Evolutionary conservation across 2,888 invertebrate genomes (phyloP), one percentile per base, ranked within the genome.

Genomic region (Tinea pellionella): DNA sequence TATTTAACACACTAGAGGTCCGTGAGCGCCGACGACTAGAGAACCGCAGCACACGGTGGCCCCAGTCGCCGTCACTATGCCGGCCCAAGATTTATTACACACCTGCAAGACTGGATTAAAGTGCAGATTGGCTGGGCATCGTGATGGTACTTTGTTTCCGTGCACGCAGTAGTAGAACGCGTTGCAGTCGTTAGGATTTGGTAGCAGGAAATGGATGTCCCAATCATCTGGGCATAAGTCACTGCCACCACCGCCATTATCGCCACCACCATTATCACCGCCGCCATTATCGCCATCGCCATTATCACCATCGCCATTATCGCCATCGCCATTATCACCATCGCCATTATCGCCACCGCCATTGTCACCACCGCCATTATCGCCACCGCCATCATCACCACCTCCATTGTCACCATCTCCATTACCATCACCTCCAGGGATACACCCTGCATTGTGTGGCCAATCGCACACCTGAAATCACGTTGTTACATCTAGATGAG

Each of bases 141-240:
- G 57, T 13, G 65, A 65, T 56, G 66, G 65, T 0, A 68, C 66
- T 24, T 64, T 65, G 8, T 47, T 16, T 47, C 47, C 47, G 13
- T 47, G 61, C 0, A 67, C 65, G 56, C 76, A 76, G 15, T 69
- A 66, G 62, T 75, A 75, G 67, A 70, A 75, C 18, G 66, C 67
- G 19, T 61, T 61, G 61, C 76, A 76, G 9, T 72, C 63, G 0
- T 58, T 63, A 59, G 69, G 69, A 55, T 76, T 74, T 0, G 75
- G 74, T 4, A 75, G 53, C 0, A 73, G 63, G 2, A 63, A 61
- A 16, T 74, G 68, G 3, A 69, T 60, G 8, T 63, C 19, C 56
- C 65, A 68, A 61, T 70, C 65, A 29, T 67, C 64, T 0, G 74
- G 73, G 41, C 74, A 73, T 3, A 69, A 62, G 13, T 59, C 18